These are phyloP conservation scores for Acridotheres tristis DNA, from an alignment of 2,797 vertebrate genomes.

Conservation along the genomic window DNA sequence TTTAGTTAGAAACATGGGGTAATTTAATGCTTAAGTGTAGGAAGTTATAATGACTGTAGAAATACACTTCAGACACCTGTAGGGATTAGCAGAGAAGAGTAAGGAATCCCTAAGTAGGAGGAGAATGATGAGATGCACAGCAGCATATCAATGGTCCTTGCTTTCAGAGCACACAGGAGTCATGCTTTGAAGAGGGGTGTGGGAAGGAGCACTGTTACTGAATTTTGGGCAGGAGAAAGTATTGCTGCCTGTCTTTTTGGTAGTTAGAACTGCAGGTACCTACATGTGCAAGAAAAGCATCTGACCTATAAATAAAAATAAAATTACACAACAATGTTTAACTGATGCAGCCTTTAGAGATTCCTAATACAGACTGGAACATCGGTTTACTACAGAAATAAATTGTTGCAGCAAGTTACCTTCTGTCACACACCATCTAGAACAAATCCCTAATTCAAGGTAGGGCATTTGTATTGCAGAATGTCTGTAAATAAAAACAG, in stretches of 20 bases:
- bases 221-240: neutral
- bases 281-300: neutral
- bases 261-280: neutral
- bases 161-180: neutral
- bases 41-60: constrained; percentile 1
- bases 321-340: neutral
- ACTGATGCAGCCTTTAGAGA: neutral
- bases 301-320: neutral
- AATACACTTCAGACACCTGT: neutral
- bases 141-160: fast-evolving
- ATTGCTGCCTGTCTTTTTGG: neutral
- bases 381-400: neutral
- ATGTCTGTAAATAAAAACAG: neutral
- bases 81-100: neutral
- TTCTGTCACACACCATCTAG: neutral
- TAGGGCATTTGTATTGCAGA: neutral
- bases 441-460: neutral
- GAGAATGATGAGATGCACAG: neutral
- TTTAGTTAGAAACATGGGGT: neutral
- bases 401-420: neutral
- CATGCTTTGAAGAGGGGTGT: neutral
- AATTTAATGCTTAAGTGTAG: constrained; percentile 14
- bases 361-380: neutral
- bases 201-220: neutral
- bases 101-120: neutral